phyloP scores from a whole-genome alignment of 1,140 invertebrate genomes.

The Brachionus calyciflorus region DNA sequence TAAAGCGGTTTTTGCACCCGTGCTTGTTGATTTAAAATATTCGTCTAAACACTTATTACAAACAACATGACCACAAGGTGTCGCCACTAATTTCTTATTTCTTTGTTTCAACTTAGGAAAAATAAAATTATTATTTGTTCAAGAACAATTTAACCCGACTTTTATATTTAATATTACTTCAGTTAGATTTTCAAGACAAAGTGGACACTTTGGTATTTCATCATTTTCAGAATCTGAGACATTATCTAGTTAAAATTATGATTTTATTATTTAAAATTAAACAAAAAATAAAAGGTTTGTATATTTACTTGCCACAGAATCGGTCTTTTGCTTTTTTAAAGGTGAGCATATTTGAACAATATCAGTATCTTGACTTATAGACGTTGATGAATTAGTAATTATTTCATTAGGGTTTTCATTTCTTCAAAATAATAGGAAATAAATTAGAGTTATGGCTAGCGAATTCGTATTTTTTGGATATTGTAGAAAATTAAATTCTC shows the following conservation, averaged over 20 bases:
- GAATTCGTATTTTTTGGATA: too few relatives aligned
- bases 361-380: not conserved
- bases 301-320: not conserved
- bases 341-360: not conserved
- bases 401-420: not conserved
- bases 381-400: not conserved
- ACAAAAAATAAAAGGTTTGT: not conserved
- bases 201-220: slow-evolving; percentile 27
- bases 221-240: not conserved
- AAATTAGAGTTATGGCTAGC: too few relatives aligned
- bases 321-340: not conserved
- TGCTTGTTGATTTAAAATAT: slow-evolving; percentile 6
- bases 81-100: slow-evolving; percentile 29
- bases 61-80: slow-evolving; percentile 35
- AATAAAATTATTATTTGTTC: not conserved
- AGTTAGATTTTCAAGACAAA: slow-evolving; percentile 35
- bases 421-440: not conserved
- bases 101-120: slow-evolving; percentile 19
- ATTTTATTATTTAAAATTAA: not conserved
- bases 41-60: slow-evolving; percentile 39
- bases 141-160: not conserved
- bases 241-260: not conserved
- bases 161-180: slow-evolving; percentile 19
- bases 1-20: not conserved
- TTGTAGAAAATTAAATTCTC: too few relatives aligned